phyloP scores from a whole-genome alignment of 2,797 vertebrate species.

The Anguilla pacifica region DNA sequence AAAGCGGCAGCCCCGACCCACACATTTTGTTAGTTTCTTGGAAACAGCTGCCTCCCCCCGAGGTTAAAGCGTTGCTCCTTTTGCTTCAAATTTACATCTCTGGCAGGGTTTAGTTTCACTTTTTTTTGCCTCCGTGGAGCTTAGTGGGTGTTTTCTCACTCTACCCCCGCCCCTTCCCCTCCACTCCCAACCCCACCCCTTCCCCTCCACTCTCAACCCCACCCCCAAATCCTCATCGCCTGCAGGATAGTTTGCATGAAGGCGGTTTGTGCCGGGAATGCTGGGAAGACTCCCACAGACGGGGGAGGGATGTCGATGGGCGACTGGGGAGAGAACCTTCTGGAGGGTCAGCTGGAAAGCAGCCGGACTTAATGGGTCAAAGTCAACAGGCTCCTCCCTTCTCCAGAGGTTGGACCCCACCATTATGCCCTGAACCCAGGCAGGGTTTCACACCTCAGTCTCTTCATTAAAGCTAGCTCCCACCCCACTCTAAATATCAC shows the following conservation, averaged over 20 bases:
- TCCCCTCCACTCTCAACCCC: background rate
- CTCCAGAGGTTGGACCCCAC: slow-evolving; percentile 12
- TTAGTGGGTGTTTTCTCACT: slow-evolving; percentile 19
- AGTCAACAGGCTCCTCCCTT: slow-evolving; percentile 23
- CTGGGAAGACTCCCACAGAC: slow-evolving; percentile 4
- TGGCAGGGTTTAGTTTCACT: background rate
- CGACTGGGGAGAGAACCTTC: background rate
- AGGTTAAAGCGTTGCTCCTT: slow-evolving; percentile 32
- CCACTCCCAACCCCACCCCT: too few species aligned
- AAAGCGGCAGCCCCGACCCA: slow-evolving; percentile 5
- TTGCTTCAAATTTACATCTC: slow-evolving; percentile 32
- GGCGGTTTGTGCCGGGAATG: background rate
- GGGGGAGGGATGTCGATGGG: background rate
- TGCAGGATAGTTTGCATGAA: background rate
- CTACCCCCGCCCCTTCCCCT: background rate
- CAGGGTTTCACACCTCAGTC: background rate
- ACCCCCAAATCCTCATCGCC: background rate
- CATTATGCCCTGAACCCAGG: slow-evolving; percentile 10
- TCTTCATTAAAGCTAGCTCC: background rate
- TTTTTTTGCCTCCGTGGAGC: background rate
- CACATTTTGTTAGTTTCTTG: background rate
- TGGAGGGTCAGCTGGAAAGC: slow-evolving; percentile 17
- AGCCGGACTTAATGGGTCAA: slow-evolving; percentile 19
- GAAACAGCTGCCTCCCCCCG: background rate
- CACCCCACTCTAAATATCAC: background rate